Base-by-base conservation (phyloP, 2,113 vertebrate species). In the Vulpes lagopus region DNA sequence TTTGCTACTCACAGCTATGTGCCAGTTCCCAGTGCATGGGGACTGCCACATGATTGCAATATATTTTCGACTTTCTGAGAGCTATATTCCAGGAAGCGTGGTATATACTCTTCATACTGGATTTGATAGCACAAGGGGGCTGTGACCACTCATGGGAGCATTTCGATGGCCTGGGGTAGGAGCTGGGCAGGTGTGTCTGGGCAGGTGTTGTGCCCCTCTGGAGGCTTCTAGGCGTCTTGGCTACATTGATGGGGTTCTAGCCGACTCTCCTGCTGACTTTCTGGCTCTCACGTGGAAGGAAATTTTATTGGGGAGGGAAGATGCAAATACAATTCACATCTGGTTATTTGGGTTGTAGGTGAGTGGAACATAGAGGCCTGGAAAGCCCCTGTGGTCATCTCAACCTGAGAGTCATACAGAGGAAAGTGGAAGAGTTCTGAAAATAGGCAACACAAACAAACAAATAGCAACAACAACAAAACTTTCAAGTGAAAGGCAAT, bases 91-190 rank as follows among this genome's bases (percentile, higher is more conserved):
- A 35, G 49, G 51, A 53, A 17, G 38, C 19, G 1, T 0, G 17
- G 30, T 32, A 17, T 8, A 3, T 15, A 1, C 7, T 0, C 8
- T 2, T 23, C 12, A 59, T 7, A 1, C 7, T 7, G 73, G 35
- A 11, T 22, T 43, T 83, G 69, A 17, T 17, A 14, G 38, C 16
- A 16, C 0, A 1, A 1, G 30, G 49, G 15, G 43, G 62, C 8
- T 60, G 43, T 32, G 38, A 27, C 25, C 11, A 23, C 23, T 89
- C 17, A 4, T 0, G 3, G 17, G 38, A 22, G 2, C 22, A 10
- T 67, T 53, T n/a, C 73, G 22, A 1, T 38, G n/a, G 32, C 51
- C 25, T 65, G 60, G 35, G 19, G 35, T 19, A 25, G 71, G 60
- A 82, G 3, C 14, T 38, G 30, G 27, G 30, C 30, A 80, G 27